Conservation (phyloP, 2,888 invertebrate genomes). For the Papilio protenor region DNA sequence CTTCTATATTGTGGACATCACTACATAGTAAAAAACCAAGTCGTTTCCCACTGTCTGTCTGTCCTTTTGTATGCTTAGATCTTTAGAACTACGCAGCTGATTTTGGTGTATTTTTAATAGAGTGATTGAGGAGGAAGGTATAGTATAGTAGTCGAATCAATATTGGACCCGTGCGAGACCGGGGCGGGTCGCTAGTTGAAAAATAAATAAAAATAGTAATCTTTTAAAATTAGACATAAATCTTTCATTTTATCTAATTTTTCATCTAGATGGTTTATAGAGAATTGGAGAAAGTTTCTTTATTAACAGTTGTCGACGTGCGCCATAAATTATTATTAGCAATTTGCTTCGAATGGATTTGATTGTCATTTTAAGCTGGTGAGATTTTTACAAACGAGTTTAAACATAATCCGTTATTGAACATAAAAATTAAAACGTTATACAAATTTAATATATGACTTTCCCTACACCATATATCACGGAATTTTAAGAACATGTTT, state of each 20-base stretch:
- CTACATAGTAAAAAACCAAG: no score
- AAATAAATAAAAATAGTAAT: no score
- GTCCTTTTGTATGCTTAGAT: no score
- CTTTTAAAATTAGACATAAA: neutral
- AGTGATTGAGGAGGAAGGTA: no score
- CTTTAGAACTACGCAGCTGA: no score
- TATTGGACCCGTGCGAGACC: no score
- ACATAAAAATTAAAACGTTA: neutral
- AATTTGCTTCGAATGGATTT: slow-evolving; percentile 4
- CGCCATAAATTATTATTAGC: neutral
- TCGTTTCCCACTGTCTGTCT: no score
- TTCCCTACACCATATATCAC: slow-evolving; percentile 37
- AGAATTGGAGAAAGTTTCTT: neutral
- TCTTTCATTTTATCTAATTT: neutral
- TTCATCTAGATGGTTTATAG: neutral
- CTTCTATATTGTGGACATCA: neutral
- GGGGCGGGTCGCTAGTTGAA: no score
- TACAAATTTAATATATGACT: slow-evolving; percentile 15
- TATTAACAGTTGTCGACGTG: neutral
- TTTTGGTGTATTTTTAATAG: no score
- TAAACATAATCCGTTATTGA: slow-evolving; percentile 33
- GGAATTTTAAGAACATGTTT: slow-evolving; percentile 35
- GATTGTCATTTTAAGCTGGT: slow-evolving; percentile 5
- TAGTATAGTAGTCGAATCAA: no score
- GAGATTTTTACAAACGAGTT: slow-evolving; percentile 23